phyloP scores from a whole-genome alignment of 2,888 invertebrate genomes.

The Watsonalla binaria region DNA sequence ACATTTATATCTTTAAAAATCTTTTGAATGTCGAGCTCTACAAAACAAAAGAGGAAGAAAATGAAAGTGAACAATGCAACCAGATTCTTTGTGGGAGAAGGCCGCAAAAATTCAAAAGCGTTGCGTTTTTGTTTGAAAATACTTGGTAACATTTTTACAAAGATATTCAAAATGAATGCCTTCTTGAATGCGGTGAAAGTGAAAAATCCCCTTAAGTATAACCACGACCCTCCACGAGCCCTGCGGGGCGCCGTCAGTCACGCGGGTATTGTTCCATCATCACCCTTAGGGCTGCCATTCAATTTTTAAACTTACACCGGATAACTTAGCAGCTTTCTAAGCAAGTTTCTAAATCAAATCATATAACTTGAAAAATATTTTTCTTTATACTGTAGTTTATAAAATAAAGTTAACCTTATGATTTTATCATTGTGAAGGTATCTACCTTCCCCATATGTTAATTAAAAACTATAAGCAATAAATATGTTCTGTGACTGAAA shows the following conservation, averaged over 20 bases:
- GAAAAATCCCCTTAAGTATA: neutral
- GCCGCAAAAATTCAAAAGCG: neutral
- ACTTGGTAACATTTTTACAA: neutral
- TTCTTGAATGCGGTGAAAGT: neutral
- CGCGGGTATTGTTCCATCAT: conserved; percentile 23
- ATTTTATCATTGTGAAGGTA: no score
- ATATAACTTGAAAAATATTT: no score
- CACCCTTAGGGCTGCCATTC: neutral
- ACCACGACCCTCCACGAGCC: neutral
- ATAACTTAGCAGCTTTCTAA: neutral
- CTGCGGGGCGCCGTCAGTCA: conserved; percentile 11
- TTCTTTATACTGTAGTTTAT: no score
- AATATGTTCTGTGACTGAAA: no score
- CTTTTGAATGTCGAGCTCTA: neutral
- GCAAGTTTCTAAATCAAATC: no score
- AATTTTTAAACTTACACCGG: neutral
- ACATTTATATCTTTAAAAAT: neutral
- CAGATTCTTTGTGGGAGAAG: conserved; percentile 1
- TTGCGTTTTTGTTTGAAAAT: neutral
- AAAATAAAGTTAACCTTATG: no score
- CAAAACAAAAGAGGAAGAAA: neutral
- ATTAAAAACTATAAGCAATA: no score
- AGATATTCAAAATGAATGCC: neutral
- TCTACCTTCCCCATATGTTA: no score
- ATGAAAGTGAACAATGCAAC: neutral